Base-by-base conservation (phyloP, 1,140 invertebrate genomes). In the Orius insidiosus region DNA sequence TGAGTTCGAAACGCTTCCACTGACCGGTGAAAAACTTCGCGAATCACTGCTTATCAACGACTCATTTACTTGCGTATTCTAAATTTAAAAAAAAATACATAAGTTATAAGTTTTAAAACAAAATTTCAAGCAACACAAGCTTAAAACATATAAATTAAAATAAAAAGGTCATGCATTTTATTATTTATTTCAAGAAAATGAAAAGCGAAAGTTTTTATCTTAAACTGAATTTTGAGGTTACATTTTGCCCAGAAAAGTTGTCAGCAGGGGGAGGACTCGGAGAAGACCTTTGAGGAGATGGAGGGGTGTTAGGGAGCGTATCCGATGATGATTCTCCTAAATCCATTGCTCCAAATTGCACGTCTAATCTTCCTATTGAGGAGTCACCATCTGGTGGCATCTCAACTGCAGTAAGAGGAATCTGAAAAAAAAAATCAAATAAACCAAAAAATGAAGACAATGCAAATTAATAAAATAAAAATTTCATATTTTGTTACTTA, bases 331-430 rank as follows among this genome's bases (percentile, higher is more conserved):
- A 78, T 14, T 50, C 46, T 33, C 46, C 80, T 59, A 90, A 85
- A 56, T 94, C 88, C 52, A 94, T 66, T 11, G 77, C 86, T 45
- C 89, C 89, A 65, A 96, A 94, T 64, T 94, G 88, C 40, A 94
- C 85, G 68, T 93, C 88, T 40, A 96, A 69, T 54, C 81, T 80
- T 50, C 74, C 74, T 50, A 85, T 80, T n/a, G 67, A 68, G 52
- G 70, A 74, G 47, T 71, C 70, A 18, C 76, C 75, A 62, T 90
- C 87, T 39, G 74, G 90, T 36, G 74, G 90, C 90, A 96, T 96
- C 63, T 95, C 89, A 19, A 96, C 90, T 38, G 89, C 90, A 49
- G 77, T 85, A 11, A 85, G 75, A 31, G 89, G 90, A 55, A 96
- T 95, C 77, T 83, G 56, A 13, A 63, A 60, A 16, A n/a, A n/a